Base-by-base conservation (phyloP, 2,888 invertebrate genomes). In the Brachypalpus laphriformis region DNA sequence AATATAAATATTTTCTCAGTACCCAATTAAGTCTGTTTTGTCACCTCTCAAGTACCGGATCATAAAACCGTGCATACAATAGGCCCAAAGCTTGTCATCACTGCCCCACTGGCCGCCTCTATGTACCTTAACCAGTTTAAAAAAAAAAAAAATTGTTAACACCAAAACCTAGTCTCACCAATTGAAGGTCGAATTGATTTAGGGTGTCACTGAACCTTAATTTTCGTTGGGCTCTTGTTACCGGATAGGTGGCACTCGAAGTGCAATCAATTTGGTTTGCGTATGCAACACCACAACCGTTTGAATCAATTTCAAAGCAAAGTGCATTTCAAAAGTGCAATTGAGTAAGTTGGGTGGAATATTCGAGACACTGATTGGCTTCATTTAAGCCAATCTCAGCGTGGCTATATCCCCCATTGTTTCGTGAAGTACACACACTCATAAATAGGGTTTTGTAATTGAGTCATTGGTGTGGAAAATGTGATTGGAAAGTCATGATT, bases 141-240 rank as follows among this genome's bases (percentile, higher is more conserved):
- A 40, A 3, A 40, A 37, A 5, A 40, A 40, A 40, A 40, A n/a
- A 14, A n/a, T 5, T 40, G 18, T 40, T 57, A 40, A 57, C 51
- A 54, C 28, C 28, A 14, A 54, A 54, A 28, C 28, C 54, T 6
- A 28, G 28, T 40, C n/a, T 1, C 7, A 28, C 31, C 22, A 57
- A 37, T 28, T 68, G 76, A 76, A 76, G 76, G 76, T 76, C 66
- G 57, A 34, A 14, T 8, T 28, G 34, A 49, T 66, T 66, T 66
- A 16, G 76, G 57, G 57, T 59, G 76, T 66, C 76, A 59, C 20
- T 76, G 76, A 76, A 76, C 76, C 47, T 61, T 72, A 40, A 71
- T 51, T 37, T n/a, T n/a, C 14, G 14, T 54, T 1, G n/a, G 54
- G 14, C 18, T 14, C 18, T 18, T 14, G 31, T 25, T 34, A 49